Base-by-base conservation (phyloP, 1,140 invertebrate genomes). In the Calephelis virginiensis region DNA sequence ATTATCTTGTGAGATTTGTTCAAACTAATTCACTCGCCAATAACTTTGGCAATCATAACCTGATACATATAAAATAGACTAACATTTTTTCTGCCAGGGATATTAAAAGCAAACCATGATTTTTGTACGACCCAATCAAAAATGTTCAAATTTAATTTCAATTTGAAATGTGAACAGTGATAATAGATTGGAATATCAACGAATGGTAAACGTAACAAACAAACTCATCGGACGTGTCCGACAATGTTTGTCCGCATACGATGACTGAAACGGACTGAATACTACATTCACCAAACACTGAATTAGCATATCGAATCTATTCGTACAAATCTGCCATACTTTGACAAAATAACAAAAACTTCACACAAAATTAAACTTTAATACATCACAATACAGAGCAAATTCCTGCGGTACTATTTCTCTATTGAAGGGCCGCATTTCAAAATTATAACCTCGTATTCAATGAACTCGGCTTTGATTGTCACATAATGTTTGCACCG, bases 261-360 rank as follows among this genome's bases (percentile, higher is more conserved):
- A 67, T 69, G 74, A 76, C 69, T 70, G 69, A 73, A 62, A 47
- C 61, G 61, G 61, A 74, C 67, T 64, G 74, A 73, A 73, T 73
- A 75, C 68, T 74, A 80, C 77, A 80, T 80, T 78, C 74, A 71
- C 76, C 72, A 80, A 80, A 80, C 78, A 80, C 71, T 71, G 78
- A 69, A 80, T 80, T 80, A 80, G 78, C 78, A 80, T 80, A 80
- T 72, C 74, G 72, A 70, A 71, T 74, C 71, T 69, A 75, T 73
- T 67, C 68, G 40, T 74, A 66, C 72, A 70, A 62, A 64, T 43
- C 62, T 67, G 43, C 62, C 63, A 53, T 69, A 68, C 67, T 64
- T 64, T 53, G 10, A 49, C 48, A 37, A 50, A 69, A 28, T 50
- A 66, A 72, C 69, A 70, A 66, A 67, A 68, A 50, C 60, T 62